phyloP scores from a whole-genome alignment of 2,888 invertebrate species.

The Conomelus anceps region DNA sequence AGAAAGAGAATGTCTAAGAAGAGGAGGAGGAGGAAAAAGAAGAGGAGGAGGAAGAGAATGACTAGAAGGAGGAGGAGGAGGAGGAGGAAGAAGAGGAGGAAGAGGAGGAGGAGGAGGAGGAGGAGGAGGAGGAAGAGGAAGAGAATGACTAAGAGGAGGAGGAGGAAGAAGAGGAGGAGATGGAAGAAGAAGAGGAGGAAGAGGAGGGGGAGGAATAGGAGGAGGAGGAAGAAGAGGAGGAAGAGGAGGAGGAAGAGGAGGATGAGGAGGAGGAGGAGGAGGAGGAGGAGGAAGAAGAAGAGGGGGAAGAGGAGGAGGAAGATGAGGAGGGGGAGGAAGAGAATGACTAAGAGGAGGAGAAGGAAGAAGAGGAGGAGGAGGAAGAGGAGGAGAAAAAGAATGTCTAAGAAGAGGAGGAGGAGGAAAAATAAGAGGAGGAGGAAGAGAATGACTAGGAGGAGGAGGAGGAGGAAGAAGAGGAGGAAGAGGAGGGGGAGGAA shows the following conservation, averaged over 20 bases:
- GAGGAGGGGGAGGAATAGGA: too few relatives aligned
- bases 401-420: too few relatives aligned
- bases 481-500: background rate
- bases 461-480: background rate
- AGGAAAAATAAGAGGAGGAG: constrained; percentile 14
- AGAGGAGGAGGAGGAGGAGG: background rate
- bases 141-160: too few relatives aligned
- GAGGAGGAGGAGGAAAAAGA: constrained; percentile 12
- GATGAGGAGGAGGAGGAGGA: too few relatives aligned
- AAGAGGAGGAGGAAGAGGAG: constrained; percentile 24
- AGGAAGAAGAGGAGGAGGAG: constrained; percentile 22
- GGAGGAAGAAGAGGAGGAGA: background rate
- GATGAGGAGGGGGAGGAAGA: constrained; percentile 9
- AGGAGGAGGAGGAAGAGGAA: too few relatives aligned
- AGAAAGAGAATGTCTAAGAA: background rate
- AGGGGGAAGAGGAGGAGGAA: too few relatives aligned
- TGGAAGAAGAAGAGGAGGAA: background rate
- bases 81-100: background rate
- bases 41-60: too few relatives aligned
- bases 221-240: constrained; percentile 16
- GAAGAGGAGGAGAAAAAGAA: too few relatives aligned
- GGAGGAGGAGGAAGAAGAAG: constrained; percentile 14
- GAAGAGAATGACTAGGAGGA: background rate
- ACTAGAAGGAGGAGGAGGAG: background rate
- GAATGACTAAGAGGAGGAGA: constrained; percentile 18